phyloP scores from a whole-genome alignment of 2,888 invertebrate genomes.

The Adelphocoris suturalis region DNA sequence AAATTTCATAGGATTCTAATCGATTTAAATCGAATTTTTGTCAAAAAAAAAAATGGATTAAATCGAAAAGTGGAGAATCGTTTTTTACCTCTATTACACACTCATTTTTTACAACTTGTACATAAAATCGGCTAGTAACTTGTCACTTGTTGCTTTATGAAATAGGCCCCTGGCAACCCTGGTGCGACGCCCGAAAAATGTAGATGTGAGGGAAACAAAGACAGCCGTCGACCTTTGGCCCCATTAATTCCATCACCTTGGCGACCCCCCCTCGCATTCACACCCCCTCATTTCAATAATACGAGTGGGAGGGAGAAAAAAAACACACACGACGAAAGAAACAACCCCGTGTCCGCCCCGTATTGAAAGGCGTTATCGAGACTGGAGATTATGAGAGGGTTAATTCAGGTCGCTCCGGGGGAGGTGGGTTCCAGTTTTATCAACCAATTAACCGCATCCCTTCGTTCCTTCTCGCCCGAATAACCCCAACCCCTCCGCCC shows the following conservation, averaged over 20 bases:
- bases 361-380: not conserved
- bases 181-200: no score
- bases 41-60: no score
- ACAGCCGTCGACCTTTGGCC: not conserved
- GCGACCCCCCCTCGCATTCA: not conserved
- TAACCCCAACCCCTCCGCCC: not conserved
- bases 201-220: no score
- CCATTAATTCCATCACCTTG: not conserved
- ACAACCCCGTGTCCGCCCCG: not conserved
- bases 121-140: no score
- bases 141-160: no score
- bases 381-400: not conserved
- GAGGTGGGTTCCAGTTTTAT: conserved; percentile 18
- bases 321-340: not conserved
- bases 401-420: not conserved
- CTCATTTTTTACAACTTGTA: no score
- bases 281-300: not conserved
- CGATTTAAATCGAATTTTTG: no score
- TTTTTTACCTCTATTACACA: no score
- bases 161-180: no score
- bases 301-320: not conserved
- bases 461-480: not conserved
- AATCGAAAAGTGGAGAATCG: no score
- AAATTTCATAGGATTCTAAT: no score
- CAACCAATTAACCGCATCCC: conserved; percentile 26